Percentiles rank a stretch among this genome's conserved stretches.
Conservation (phyloP, 2,888 invertebrate genomes). For the Cabera pusaria region DNA sequence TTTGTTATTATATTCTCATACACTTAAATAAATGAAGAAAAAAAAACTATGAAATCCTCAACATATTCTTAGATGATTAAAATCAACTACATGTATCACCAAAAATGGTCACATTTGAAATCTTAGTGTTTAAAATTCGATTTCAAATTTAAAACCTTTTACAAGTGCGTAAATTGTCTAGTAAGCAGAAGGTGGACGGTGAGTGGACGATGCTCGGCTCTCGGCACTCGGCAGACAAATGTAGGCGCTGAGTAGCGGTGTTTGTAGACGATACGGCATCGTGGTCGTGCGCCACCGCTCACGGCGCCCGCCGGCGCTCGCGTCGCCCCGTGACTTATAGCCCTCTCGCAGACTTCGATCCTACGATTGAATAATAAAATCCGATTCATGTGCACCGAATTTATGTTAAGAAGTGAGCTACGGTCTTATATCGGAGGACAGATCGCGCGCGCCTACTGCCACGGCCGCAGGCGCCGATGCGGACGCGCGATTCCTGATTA, state of each 20-base stretch:
- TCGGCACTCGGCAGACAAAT: conserved; percentile 18
- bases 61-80: too few relatives aligned
- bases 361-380: conserved; percentile 82
- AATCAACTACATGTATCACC: too few relatives aligned
- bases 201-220: conserved; percentile 23
- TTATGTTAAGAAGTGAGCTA: conserved; percentile 80
- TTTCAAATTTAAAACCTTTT: too few relatives aligned
- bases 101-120: too few relatives aligned
- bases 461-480: conserved; percentile 59
- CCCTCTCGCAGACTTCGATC: conserved; percentile 79
- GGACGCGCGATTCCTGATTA: conserved; percentile 60
- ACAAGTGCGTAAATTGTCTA: too few relatives aligned
- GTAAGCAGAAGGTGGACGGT: too few relatives aligned
- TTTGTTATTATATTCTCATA: too few relatives aligned
- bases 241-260: conserved; percentile 51
- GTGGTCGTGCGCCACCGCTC: conserved; percentile 79
- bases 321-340: conserved; percentile 80
- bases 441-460: conserved; percentile 52
- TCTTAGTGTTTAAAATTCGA: too few relatives aligned
- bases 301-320: conserved; percentile 80
- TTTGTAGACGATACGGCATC: conserved; percentile 70
- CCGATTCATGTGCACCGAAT: conserved; percentile 80
- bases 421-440: conserved; percentile 71
- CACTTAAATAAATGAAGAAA: too few relatives aligned
- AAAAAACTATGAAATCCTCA: too few relatives aligned